Evolutionary conservation across 92 coral and sea anemone genomes (phyloP).

Genomic region (Diadumene lineata): DNA sequence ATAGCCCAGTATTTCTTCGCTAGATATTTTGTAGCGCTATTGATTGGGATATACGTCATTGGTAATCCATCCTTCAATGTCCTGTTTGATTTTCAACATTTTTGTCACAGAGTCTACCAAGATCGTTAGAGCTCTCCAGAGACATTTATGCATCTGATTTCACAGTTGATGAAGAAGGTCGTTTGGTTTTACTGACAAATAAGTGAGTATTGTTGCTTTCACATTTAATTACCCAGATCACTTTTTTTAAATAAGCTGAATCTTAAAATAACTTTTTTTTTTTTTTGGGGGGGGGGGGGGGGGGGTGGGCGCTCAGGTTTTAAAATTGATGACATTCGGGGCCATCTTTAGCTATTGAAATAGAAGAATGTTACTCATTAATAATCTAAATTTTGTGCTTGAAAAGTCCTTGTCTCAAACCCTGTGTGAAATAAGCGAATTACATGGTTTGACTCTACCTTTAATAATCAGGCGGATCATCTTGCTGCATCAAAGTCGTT

Average conservation of each 20-base stretch:
- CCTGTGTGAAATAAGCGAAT: not conserved
- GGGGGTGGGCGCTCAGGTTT: too few relatives aligned
- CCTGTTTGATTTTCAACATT: not conserved
- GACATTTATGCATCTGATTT: constrained; percentile 80
- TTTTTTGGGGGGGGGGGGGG: too few relatives aligned
- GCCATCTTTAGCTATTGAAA: too few relatives aligned
- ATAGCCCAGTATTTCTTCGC: too few relatives aligned
- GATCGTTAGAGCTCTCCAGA: constrained; percentile 39
- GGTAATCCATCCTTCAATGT: not conserved
- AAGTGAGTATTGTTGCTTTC: constrained; percentile 33
- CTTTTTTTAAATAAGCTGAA: not conserved
- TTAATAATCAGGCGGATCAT: constrained; percentile 60
- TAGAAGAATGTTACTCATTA: too few relatives aligned
- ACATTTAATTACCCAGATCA: not conserved
- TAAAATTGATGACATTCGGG: too few relatives aligned
- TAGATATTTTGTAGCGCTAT: too few relatives aligned
- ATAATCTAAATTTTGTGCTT: too few relatives aligned
- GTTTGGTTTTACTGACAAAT: constrained; percentile 69
- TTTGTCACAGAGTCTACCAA: constrained; percentile 65
- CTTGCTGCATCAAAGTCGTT: constrained; percentile 66
- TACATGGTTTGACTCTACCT: not conserved
- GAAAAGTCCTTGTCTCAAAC: not conserved
- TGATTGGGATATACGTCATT: not conserved
- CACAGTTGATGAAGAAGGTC: constrained; percentile 53
- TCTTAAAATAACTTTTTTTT: too few relatives aligned